A percentile compares a stretch with the other conserved stretches of the same genome.
Conservation (phyloP, 30 jellyfish, hydroid and myxozoan species). For the Hydra vulgaris region DNA sequence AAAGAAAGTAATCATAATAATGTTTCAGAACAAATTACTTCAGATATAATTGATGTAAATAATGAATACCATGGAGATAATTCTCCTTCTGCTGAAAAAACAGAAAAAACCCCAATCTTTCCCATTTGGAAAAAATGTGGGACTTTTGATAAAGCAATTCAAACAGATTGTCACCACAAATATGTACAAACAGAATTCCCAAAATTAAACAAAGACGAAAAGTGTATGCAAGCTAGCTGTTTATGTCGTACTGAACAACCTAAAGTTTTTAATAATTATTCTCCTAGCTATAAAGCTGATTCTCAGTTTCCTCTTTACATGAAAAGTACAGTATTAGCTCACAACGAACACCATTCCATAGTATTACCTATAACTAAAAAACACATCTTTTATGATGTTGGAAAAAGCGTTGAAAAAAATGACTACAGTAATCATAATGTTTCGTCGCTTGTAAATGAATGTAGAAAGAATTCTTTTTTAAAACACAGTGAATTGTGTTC, state of each 20-base stretch:
- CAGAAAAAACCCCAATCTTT: not conserved
- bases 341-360: constrained; percentile 54
- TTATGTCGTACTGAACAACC: not conserved
- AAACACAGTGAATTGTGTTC: constrained; percentile 16
- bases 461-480: constrained; percentile 1
- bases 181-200: constrained; percentile 71
- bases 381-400: constrained; percentile 51
- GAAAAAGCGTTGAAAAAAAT: not conserved
- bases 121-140: not conserved
- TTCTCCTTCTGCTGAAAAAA: not conserved
- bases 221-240: not conserved
- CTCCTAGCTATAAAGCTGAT: not conserved
- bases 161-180: constrained; percentile 66
- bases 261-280: not conserved
- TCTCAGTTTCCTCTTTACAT: constrained; percentile 7
- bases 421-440: not conserved
- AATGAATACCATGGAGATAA: too few species aligned
- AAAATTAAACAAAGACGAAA: not conserved
- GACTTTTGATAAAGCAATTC: constrained; percentile 65
- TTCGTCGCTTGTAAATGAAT: constrained; percentile 5
- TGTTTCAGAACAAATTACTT: not conserved
- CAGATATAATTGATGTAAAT: not conserved
- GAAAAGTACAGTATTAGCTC: constrained; percentile 56
- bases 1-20: not conserved
- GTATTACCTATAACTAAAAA: constrained; percentile 76